These are phyloP conservation scores for Hydroisotoma schaefferi DNA, from an alignment of 2,888 invertebrate species.

Conservation along the genomic window DNA sequence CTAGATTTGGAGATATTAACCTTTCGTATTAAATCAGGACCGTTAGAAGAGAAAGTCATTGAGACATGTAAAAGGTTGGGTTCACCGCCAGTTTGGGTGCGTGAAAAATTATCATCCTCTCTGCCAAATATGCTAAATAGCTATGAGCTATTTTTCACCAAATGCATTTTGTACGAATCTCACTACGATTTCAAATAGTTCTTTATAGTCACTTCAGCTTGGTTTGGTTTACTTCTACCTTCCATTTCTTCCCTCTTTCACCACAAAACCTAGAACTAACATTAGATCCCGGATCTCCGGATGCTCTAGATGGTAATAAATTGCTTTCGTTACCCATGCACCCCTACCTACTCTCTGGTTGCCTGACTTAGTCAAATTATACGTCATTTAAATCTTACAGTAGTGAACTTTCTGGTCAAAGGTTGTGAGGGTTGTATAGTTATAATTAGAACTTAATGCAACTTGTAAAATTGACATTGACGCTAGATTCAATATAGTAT, in stretches of 20 bases:
- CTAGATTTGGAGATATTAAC: too few species aligned
- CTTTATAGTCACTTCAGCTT: too few species aligned
- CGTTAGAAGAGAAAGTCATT: constrained; percentile 2
- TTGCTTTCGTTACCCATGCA: constrained; percentile 11
- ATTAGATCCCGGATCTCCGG: constrained; percentile 7
- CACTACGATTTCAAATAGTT: too few species aligned
- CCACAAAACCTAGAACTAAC: constrained; percentile 10
- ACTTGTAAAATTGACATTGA: too few species aligned
- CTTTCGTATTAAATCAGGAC: constrained; percentile 16
- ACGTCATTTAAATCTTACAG: neutral
- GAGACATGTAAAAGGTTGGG: constrained; percentile 47
- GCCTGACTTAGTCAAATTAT: constrained; percentile 12
- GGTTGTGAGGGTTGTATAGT: too few species aligned
- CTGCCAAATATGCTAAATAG: constrained; percentile 49
- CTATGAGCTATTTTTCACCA: constrained; percentile 27
- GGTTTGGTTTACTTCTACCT: neutral
- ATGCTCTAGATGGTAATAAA: constrained; percentile 14
- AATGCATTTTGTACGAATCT: constrained; percentile 6
- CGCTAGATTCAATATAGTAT: too few species aligned
- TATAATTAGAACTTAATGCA: too few species aligned
- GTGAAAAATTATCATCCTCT: constrained; percentile 45
- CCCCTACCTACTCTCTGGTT: neutral
- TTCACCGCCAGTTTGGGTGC: constrained; percentile 35
- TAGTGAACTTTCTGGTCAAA: too few species aligned
- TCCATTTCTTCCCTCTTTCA: constrained; percentile 6